Conservation (phyloP, 2,888 invertebrate genomes). For the Syrphus vitripennis region DNA sequence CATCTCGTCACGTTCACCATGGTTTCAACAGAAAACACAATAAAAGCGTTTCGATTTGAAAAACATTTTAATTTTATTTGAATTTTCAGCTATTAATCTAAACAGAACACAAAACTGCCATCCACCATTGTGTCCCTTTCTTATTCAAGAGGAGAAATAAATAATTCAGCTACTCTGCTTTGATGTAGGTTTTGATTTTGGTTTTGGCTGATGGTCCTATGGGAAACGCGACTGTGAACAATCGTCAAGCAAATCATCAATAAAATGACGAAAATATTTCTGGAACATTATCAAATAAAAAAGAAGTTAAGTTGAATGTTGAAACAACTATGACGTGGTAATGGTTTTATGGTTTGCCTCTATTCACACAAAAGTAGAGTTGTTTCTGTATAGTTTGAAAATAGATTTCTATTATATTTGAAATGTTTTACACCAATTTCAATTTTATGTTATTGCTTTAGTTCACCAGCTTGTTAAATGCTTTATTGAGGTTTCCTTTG, state of each 20-base stretch:
- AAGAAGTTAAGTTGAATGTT: neutral
- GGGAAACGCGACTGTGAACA: neutral
- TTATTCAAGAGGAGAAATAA: neutral
- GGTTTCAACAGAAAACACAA: neutral
- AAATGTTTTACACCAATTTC: constrained; percentile 39
- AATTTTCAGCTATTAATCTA: constrained; percentile 10
- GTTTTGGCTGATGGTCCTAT: neutral
- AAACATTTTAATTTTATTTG: constrained; percentile 10
- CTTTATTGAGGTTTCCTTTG: constrained; percentile 11
- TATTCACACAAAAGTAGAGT: neutral
- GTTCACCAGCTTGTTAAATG: constrained; percentile 28
- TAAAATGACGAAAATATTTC: constrained; percentile 22
- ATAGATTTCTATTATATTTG: constrained; percentile 40
- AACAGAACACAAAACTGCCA: neutral
- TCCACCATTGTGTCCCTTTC: neutral
- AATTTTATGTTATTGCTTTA: constrained; percentile 47
- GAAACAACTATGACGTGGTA: constrained; percentile 47
- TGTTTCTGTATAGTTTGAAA: constrained; percentile 29
- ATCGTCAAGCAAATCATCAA: constrained; percentile 6
- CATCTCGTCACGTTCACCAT: neutral
- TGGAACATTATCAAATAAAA: neutral
- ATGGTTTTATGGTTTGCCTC: constrained; percentile 41
- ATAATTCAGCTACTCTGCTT: constrained; percentile 8
- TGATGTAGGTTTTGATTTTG: neutral
- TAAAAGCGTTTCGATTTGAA: neutral